Base-by-base conservation (phyloP, 2,797 vertebrate species). In the Oryzias dopingdopingensis region DNA sequence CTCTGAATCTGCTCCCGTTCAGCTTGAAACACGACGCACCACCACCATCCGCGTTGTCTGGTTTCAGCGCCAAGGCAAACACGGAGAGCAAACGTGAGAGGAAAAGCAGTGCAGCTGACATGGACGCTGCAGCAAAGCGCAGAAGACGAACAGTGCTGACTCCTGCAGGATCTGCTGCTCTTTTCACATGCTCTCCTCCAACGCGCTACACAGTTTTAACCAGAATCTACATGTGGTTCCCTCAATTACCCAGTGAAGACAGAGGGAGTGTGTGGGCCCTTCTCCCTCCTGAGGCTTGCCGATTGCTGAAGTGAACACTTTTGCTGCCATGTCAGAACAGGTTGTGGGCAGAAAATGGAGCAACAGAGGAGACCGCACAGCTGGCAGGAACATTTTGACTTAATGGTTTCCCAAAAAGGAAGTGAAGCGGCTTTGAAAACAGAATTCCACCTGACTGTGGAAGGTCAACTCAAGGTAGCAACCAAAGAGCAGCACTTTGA, bases 391-490 rank as follows among this genome's bases (percentile, higher is more conserved):
- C 56, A 62, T 83, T 86, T 72, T 29, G 6, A 63, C 51, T 67
- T 66, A 80, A 81, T 70, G 65, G 29, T 70, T 73, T 80, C 62
- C 14, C 32, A 72, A 76, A 50, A 70, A 55, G 76, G 64, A 83
- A 14, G 17, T 63, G 45, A 76, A 77, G 62, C 72, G 70, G 72
- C 79, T 79, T 76, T 74, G 72, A 80, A 89, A 88, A 89, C 70
- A 79, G 53, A 76, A 64, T 65, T 65, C n/a, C 6, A 55, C 57
- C 59, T 65, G 77, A 75, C 57, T 42, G 63, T 67, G 74, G 72
- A 84, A 83, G 79, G 73, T 82, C 71, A 81, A 52, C 15, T 1
- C 20, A 53, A 67, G 49, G 54, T 55, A 54, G 44, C 53, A 8
- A 69, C 49, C 74, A 50, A 62, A 62, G 48, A 71, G 37, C 60